Evolutionary conservation across 2,888 invertebrate genomes (phyloP).

Genomic region (Euplagia quadripunctaria): DNA sequence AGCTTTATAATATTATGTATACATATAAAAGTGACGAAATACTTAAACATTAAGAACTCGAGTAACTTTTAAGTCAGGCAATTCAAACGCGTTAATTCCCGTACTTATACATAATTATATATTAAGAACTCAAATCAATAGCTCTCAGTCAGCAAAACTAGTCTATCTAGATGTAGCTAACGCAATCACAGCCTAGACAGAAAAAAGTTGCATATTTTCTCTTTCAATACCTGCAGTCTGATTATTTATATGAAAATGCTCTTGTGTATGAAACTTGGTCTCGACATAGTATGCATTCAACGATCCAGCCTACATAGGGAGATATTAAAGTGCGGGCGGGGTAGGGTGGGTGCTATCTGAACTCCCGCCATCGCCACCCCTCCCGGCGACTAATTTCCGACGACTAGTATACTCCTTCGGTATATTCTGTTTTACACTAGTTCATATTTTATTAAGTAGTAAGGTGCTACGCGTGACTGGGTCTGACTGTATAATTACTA

Average conservation of each 20-base stretch:
- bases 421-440: conserved; percentile 66
- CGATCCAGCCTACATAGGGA: conserved; percentile 68
- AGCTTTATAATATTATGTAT: too few species aligned
- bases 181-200: not conserved
- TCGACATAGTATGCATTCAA: conserved; percentile 63
- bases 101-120: too few species aligned
- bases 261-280: conserved; percentile 73
- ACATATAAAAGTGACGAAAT: too few species aligned
- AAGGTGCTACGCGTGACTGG: conserved; percentile 18
- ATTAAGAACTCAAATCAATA: not conserved
- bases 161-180: not conserved
- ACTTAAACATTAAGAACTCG: too few species aligned
- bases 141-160: not conserved
- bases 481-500: not conserved
- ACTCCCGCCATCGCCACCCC: conserved; percentile 53
- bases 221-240: conserved; percentile 51
- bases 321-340: conserved; percentile 64
- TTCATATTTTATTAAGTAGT: conserved; percentile 66
- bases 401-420: conserved; percentile 67
- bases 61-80: too few species aligned
- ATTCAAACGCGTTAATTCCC: too few species aligned
- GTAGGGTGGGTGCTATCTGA: conserved; percentile 64
- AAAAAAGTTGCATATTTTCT: conserved; percentile 2
- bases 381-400: conserved; percentile 85
- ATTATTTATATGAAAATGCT: conserved; percentile 70